A percentile compares a stretch with the other conserved stretches of the same genome.
phyloP scores from a whole-genome alignment of 2,797 vertebrate genomes.

The Enteromius radiatus region DNA sequence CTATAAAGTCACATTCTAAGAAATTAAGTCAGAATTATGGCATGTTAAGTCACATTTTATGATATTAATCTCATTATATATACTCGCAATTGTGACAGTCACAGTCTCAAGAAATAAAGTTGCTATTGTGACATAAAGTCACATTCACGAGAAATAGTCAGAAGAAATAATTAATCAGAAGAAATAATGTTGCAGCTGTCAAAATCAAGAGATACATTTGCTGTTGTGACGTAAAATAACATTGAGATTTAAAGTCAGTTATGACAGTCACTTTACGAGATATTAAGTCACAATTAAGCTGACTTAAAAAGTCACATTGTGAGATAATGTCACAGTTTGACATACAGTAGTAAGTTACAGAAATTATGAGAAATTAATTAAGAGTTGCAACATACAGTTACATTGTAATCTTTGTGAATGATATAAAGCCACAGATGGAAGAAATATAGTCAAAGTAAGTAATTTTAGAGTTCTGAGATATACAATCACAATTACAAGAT shows the following conservation, averaged over 20 bases:
- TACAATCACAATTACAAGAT: not conserved
- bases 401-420: not conserved
- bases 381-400: not conserved
- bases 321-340: not conserved
- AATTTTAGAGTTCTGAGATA: not conserved
- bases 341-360: not conserved
- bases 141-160: not conserved
- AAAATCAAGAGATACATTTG: no score
- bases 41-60: not conserved
- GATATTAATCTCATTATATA: not conserved
- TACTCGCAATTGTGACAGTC: not conserved
- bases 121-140: not conserved
- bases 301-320: not conserved
- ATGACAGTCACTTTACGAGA: not conserved
- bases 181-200: not conserved
- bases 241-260: not conserved
- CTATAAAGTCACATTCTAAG: not conserved
- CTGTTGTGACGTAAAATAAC: not conserved
- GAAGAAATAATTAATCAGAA: not conserved
- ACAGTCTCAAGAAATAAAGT: not conserved
- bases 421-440: not conserved
- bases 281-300: not conserved
- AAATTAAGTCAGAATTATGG: not conserved
- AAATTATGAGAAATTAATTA: not conserved
- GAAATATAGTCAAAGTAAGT: not conserved